Evolutionary conservation across 2,888 invertebrate species (phyloP), one percentile per base, ranked within the genome.

Genomic region (Campoplex nolae): DNA sequence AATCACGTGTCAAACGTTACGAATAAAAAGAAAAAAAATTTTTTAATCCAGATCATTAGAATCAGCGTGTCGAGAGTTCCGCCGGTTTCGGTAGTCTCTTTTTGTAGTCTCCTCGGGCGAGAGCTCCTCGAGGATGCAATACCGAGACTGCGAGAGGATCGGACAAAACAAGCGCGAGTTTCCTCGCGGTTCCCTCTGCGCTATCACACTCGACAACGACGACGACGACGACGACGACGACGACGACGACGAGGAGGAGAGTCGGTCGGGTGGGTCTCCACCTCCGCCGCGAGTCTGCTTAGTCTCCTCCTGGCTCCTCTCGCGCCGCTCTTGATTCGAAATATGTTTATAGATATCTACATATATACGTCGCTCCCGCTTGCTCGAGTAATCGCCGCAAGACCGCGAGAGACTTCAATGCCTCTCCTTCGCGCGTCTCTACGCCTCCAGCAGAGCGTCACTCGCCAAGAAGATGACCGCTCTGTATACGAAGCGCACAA

Each of bases 111-210:
- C 54, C 56, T 56, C 42, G 54, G 38, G 75, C 75, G 76, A 70
- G 84, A 85, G 89, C 89, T 90, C 88, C 89, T 89, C 80, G 89
- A 90, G 90, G 90, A 91, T 90, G 92, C 91, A 89, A 90, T 90
- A 90, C 90, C 88, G 89, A 90, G 91, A 92, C 93, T 93, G 92
- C 92, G 90, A 89, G 90, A 82, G 82, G 67, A 75, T 82, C 82
- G 82, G 54, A 81, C 74, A 65, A 81, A 86, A 81, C 86, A 74
- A 73, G 77, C 76, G 84, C 81, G 75, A 75, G 90, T 87, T 89
- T 89, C 89, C 90, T 89, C 88, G 89, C 89, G 88, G 82, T 74
- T 74, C 74, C 75, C 74, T 74, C 80, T 2, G 80, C 13, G 80
- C 81, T 82, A 82, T 82, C 81, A 75, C 74, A 71, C 71, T 62